Conservation (phyloP, 2,797 vertebrate species). For the Siniperca undulata region DNA sequence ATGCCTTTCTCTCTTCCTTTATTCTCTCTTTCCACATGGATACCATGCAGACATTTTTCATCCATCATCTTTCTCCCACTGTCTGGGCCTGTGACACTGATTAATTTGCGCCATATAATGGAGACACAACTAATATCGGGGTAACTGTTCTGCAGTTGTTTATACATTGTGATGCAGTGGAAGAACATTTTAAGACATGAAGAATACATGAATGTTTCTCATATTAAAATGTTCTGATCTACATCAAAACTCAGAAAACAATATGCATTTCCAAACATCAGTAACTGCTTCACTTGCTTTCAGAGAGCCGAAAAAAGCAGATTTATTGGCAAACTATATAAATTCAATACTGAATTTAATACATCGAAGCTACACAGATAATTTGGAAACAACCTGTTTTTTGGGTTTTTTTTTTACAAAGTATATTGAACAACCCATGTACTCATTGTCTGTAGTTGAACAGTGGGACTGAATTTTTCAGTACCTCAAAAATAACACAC, state of each 20-base stretch:
- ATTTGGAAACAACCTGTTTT: neutral
- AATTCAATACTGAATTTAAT: neutral
- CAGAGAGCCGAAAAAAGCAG: neutral
- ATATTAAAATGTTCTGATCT: neutral
- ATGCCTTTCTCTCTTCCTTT: conserved; percentile 13
- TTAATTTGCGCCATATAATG: conserved; percentile 46
- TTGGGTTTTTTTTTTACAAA: too few species aligned
- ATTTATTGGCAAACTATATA: neutral
- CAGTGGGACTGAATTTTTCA: too few species aligned
- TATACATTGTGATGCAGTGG: neutral
- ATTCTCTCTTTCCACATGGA: conserved; percentile 20
- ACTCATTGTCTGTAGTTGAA: too few species aligned
- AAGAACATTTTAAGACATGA: neutral
- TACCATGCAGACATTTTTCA: conserved; percentile 45
- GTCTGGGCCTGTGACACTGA: conserved; percentile 48
- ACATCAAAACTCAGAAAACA: neutral
- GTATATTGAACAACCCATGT: too few species aligned
- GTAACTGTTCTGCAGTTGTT: neutral
- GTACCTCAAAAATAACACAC: too few species aligned
- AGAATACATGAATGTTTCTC: neutral
- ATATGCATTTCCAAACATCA: neutral
- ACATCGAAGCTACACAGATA: neutral
- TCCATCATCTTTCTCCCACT: conserved; percentile 58
- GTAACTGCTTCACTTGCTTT: too few species aligned
- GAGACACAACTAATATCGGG: conserved; percentile 12